phyloP scores from a whole-genome alignment of 2,113 vertebrate species.

The Electrona antarctica region DNA sequence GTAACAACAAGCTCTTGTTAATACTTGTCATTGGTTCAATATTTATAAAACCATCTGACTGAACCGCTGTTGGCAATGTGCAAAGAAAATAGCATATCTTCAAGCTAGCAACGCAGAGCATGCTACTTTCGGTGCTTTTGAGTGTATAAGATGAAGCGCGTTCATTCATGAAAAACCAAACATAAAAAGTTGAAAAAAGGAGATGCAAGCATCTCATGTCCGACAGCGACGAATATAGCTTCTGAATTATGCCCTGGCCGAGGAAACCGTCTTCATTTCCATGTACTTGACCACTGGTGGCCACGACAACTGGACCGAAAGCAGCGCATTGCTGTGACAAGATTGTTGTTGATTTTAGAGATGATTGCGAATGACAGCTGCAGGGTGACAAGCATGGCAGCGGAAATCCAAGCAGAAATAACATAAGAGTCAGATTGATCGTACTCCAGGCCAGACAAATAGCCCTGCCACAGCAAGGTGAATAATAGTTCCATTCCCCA shows the following conservation, averaged over 20 bases:
- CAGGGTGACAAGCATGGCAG: slow-evolving; percentile 60
- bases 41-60: too few relatives aligned
- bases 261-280: slow-evolving; percentile 54
- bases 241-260: slow-evolving; percentile 41
- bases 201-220: too few relatives aligned
- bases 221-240: too few relatives aligned
- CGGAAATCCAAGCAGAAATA: slow-evolving; percentile 60
- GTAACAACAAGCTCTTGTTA: too few relatives aligned
- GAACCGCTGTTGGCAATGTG: too few relatives aligned
- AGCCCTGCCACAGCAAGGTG: slow-evolving; percentile 57
- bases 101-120: too few relatives aligned
- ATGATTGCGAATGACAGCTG: slow-evolving; percentile 70
- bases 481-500: slow-evolving; percentile 39
- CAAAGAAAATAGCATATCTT: too few relatives aligned
- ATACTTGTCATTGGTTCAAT: too few relatives aligned
- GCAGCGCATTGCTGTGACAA: slow-evolving; percentile 66
- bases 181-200: too few relatives aligned
- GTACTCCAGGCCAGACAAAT: slow-evolving; percentile 53
- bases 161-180: too few relatives aligned
- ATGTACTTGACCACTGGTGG: slow-evolving; percentile 43
- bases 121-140: too few relatives aligned
- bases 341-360: slow-evolving; percentile 68
- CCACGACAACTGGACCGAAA: slow-evolving; percentile 37
- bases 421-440: slow-evolving; percentile 62
- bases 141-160: too few relatives aligned